Evolutionary conservation across 2,113 vertebrate species (phyloP), one percentile per base, ranked within the genome.

Genomic region (Epinephelus lanceolatus): DNA sequence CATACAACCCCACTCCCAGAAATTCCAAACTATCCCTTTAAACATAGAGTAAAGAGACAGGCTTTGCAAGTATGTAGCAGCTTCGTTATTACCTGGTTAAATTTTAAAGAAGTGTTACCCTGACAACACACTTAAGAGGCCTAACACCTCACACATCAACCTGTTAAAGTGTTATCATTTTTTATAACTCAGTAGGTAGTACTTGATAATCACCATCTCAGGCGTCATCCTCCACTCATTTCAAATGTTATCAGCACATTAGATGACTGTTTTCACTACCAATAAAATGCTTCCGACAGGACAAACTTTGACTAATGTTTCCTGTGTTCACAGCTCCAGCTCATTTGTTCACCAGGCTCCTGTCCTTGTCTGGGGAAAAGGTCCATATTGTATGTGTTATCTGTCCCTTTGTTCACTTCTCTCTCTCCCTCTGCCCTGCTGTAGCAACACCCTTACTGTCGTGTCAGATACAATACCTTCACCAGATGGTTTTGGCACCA

Each of bases 321-420:
- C 14, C 21, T 19, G 14, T 56, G 2, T 27, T 60, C 19, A 74
- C 17, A 68, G 62, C 21, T 33, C 10, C 40, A 56, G 49, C 23
- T 60, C 71, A 40, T 73, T 21, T 73, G 27, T 51, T 37, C 49
- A 19, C 25, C 21, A 37, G 19, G 5, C 12, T 21, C 3, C 78
- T 51, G 42, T 67, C 19, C 33, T 72, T n/a, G 57, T 81, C 72
- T 73, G 10, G 51, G 25, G 14, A 56, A 11, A 21, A 45, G 19
- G 40, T 21, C 33, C 19, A 23, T n/a, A 40, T 27, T 49, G 23
- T 12, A 10, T 33, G 8, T 42, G 40, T 80, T 23, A 80, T 42
- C 23, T 47, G 8, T 23, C 33, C 4, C 17, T 59, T 66, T 81
- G 11, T 25, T 74, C 10, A 10, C 5, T n/a, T n/a, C 7, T 55